Evolutionary conservation across 2,888 invertebrate species (phyloP), one percentile per base, ranked within the genome.

Genomic region (Protodeltote pygarga): DNA sequence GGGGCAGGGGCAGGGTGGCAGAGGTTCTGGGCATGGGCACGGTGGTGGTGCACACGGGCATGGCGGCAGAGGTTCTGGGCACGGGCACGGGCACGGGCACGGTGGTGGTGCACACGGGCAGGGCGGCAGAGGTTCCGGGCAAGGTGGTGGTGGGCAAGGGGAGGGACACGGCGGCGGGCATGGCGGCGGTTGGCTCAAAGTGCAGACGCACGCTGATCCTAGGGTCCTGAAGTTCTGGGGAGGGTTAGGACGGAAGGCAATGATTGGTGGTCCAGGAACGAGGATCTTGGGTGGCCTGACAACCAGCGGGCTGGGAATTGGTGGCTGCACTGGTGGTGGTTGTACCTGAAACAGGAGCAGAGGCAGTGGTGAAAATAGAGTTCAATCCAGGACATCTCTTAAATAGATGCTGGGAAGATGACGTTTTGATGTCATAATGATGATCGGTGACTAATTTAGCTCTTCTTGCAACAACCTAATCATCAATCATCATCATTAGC

Each of bases 311-410:
- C 54, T 65, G 0, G 85, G 87, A 0, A 49, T 40, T 0, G 86
- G 83, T 0, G 83, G 80, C 11, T 69, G 72, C 0, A 89, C 71
- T 19, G 65, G 65, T 2, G 63, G 51, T 2, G 85, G 87, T 61
- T 81, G 81, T 1, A 89, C 73, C 89, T 89, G 77, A 3, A 60
- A 61, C n/a, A n/a, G n/a, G n/a, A n/a, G n/a, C n/a, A n/a, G n/a
- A n/a, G n/a, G n/a, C n/a, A n/a, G n/a, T n/a, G n/a, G n/a, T n/a
- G n/a, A n/a, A n/a, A n/a, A n/a, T n/a, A n/a, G n/a, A n/a, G n/a
- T n/a, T n/a, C n/a, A n/a, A n/a, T n/a, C n/a, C n/a, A n/a, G n/a
- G n/a, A n/a, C n/a, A n/a, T n/a, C n/a, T n/a, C n/a, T n/a, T n/a
- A n/a, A n/a, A n/a, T n/a, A n/a, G n/a, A n/a, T n/a, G n/a, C n/a